Evolutionary conservation across 2,797 vertebrate genomes (phyloP), one percentile per base, ranked within the genome.

Genomic region (Schizothorax lantsangensis): DNA sequence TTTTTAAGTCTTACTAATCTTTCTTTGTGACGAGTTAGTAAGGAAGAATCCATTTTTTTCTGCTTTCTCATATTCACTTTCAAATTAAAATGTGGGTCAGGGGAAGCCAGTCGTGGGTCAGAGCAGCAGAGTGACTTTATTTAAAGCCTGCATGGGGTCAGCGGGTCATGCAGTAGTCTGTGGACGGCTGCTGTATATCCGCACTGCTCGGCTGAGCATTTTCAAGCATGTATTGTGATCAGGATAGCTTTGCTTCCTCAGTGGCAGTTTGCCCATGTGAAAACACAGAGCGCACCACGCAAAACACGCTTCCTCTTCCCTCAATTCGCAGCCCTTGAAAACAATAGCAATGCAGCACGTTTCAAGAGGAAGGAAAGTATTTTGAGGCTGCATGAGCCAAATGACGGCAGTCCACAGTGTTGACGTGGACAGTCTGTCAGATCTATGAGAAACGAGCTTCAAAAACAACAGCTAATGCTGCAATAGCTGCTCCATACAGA

Each of bases 341-440:
- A 92, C 90, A 91, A 91, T 91, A 80, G 88, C 84, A 71, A 80
- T 79, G 81, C 73, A 83, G 86, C 66, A 77, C 45, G 83, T 87
- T 86, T 84, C 73, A 79, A 79, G 69, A 57, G 43, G 66, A 68
- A 86, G 83, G 73, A 80, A 79, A 80, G 78, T 86, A 79, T 88
- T 89, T 84, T 88, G 40, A 81, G 88, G 72, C 62, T 40, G 38
- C 43, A 26, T 82, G 85, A 86, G 80, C 62, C 81, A 88, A 82
- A 89, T 85, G 87, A 73, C 36, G 68, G 62, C 79, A 85, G 77
- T 9, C 21, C 59, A 68, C 79, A 71, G 72, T 75, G 78, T 83
- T 78, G 75, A 84, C 9, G 30, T 64, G 62, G 72, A 2, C 86
- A 17, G n/a, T 15, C 23, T 45, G 30, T 81, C n/a, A 81, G 45